Percentiles rank a stretch among this genome's conserved stretches.
Conservation (phyloP, 2,888 invertebrate genomes). For the Boloria euphrosyne region DNA sequence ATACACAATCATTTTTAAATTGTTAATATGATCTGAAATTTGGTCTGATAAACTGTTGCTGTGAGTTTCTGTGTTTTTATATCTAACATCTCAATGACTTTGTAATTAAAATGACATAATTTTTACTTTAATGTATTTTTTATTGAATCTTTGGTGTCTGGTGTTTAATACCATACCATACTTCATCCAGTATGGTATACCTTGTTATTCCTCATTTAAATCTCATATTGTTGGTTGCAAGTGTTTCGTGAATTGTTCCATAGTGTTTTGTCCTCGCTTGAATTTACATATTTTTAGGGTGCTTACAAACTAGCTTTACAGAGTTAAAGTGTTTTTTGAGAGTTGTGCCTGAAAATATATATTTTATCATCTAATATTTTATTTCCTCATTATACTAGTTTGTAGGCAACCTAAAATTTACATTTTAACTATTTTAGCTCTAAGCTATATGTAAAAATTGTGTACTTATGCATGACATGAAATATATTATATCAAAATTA, state of each 20-base stretch:
- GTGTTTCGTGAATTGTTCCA: constrained; percentile 1
- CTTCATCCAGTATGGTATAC: not conserved
- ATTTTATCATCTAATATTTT: not conserved
- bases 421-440: not conserved
- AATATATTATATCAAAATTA: not conserved
- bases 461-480: constrained; percentile 6
- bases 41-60: no score
- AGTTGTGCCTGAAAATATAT: not conserved
- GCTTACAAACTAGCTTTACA: not conserved
- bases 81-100: no score
- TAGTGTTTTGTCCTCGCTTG: not conserved
- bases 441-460: not conserved
- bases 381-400: no score
- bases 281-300: not conserved
- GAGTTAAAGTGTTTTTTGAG: no score
- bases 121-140: not conserved
- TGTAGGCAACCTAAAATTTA: not conserved
- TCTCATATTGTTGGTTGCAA: constrained; percentile 1
- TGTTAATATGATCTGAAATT: no score
- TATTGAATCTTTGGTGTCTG: not conserved
- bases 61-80: no score
- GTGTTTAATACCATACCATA: no score
- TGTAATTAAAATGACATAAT: not conserved
- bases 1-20: no score
- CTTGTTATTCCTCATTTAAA: not conserved